Evolutionary conservation across 1,140 invertebrate genomes (phyloP), one percentile per base, ranked within the genome.

Genomic region (Hestina assimilis): DNA sequence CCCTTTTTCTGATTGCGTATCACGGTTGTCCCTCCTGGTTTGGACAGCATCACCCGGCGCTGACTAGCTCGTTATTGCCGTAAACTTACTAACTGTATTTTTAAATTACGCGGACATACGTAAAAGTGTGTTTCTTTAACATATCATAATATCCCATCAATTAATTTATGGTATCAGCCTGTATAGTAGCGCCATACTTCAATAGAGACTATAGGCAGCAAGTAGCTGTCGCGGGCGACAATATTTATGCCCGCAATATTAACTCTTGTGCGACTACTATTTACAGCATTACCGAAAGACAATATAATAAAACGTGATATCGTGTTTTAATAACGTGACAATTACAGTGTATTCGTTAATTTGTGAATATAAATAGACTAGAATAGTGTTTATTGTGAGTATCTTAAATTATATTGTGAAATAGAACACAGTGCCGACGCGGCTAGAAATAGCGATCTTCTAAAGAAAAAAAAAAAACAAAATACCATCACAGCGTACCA

Each of bases 161-260:
- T 33, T 33, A 5, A 1, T 1, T 14, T 33, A 15, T 2, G 12
- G 31, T 15, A 74, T 40, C 78, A 72, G 0, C 63, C 79, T 77
- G 69, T 84, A 78, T 41, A 58, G 28, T 21, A 56, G 51, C 40
- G 66, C 66, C 69, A 80, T 84, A 75, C 82, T 79, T 87, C 80
- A 87, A 85, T 84, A 76, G 77, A 83, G 83, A 83, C 80, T 87
- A 79, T 59, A 82, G 70, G 79, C 71, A 78, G 78, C 74, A 69
- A 71, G 79, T 69, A 66, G 75, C 80, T 85, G 83, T 87, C 82
- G 67, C 56, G 65, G 59, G 72, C 77, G 69, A 83, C 80, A 77
- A 83, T 87, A 87, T 87, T 87, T 85, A 87, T 87, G 83, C 70
- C 79, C 67, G 75, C 75, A 77, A 85, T 87, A 87, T 87, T 85